A percentile compares a stretch with the other conserved stretches of the same genome.
phyloP scores from a whole-genome alignment of 2,797 vertebrate species.

The Rhinoraja longicauda region DNA sequence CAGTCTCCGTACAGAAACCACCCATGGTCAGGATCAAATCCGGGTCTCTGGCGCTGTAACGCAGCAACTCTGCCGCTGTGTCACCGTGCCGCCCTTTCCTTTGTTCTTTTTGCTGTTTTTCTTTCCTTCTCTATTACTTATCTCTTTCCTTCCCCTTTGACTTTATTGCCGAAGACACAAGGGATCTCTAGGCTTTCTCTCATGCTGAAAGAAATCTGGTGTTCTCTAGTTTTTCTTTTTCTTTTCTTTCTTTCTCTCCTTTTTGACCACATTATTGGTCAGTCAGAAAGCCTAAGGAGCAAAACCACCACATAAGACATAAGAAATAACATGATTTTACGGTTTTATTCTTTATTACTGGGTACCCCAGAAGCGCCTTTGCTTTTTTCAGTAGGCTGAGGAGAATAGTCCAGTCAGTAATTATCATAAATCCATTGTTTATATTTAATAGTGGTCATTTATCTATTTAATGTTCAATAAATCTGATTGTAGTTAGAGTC shows the following conservation, averaged over 20 bases:
- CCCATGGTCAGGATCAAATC: no score
- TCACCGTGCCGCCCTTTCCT: no score
- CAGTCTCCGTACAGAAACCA: no score
- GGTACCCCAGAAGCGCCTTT: background rate
- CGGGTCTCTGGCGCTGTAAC: no score
- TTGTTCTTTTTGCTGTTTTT: background rate
- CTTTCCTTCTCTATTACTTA: background rate
- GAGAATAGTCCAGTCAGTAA: background rate
- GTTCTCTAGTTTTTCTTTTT: background rate
- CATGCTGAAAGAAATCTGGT: no score
- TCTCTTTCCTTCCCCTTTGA: background rate
- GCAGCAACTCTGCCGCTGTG: no score
- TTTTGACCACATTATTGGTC: background rate
- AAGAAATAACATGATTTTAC: background rate
- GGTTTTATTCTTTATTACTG: background rate
- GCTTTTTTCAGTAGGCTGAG: slow-evolving; percentile 24
- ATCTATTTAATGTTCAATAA: slow-evolving; percentile 6
- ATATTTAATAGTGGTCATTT: slow-evolving; percentile 6
- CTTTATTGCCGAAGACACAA: background rate
- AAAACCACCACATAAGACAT: background rate
- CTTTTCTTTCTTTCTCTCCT: background rate
- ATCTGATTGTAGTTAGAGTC: background rate
- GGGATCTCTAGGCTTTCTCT: no score
- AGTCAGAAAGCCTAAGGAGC: background rate
- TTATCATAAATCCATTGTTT: background rate